Evolutionary conservation across 1,140 invertebrate genomes (phyloP), one percentile per base, ranked within the genome.

Genomic region (Bombus balteatus): DNA sequence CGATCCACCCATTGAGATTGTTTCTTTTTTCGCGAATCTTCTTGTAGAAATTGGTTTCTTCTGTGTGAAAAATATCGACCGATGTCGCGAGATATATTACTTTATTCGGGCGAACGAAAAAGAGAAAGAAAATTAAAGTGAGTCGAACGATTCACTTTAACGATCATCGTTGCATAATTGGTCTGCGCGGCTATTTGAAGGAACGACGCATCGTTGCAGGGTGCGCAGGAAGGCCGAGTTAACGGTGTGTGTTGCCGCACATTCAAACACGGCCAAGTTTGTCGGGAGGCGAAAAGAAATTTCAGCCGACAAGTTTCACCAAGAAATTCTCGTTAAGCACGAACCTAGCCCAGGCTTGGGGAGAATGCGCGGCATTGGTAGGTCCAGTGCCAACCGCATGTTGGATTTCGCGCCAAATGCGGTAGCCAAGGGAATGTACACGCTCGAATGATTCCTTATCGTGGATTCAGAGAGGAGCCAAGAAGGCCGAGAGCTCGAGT

Each of bases 401-500:
- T 90, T 77, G 88, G 82, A 88, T 90, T 90, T 90, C 88, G 89
- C 89, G 86, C 79, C 83, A 85, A 90, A 90, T 73, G 59, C 62
- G 47, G 65, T 62, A 43, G 78, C 77, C 82, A 66, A 86, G 83
- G 39, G 65, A 78, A 18, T 25, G 68, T 73, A 43, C 74, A 75
- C 66, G 85, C 78, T 73, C 68, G 32, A 73, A 47, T 34, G 77
- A 73, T 81, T 65, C 77, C 77, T 85, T 85, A 74, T 85, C 83
- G 70, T 6, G 37, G 18, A 22, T 73, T 73, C 57, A 41, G 39
- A 73, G 41, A 25, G 68, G 3, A 53, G 13, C 47, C n/a, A 84
- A 59, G 34, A 15, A 8, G 75, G 74, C 0, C 1, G 22, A 28
- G 41, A 13, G 13, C 6, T 15, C n/a, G 5, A 22, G 12, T 5